A percentile compares a stretch with the other conserved stretches of the same genome.
Evolutionary conservation across 2,797 vertebrate species (phyloP).

Genomic region (Fratercula arctica): DNA sequence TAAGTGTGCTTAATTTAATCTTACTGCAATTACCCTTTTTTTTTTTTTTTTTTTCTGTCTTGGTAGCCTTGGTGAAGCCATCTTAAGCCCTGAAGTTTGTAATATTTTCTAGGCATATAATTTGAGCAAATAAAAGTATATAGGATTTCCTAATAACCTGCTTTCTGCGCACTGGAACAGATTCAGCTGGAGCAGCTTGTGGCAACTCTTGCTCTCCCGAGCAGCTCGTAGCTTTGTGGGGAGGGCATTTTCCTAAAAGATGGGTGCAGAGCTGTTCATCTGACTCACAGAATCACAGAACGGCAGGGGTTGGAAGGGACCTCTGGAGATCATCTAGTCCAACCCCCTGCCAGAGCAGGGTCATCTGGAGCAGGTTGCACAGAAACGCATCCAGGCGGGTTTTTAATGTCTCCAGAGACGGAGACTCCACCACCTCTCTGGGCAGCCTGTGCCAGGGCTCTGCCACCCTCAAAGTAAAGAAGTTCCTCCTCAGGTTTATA

Average conservation of each 20-base stretch:
- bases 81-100: neutral
- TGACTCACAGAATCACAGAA: neutral
- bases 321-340: neutral
- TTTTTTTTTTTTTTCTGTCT: neutral
- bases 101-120: neutral
- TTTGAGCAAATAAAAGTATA: neutral
- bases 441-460: too few relatives aligned
- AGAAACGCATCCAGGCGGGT: too few relatives aligned
- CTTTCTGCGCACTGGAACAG: neutral
- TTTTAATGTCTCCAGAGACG: too few relatives aligned
- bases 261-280: neutral
- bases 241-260: neutral
- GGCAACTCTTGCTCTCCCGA: neutral
- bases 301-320: too few relatives aligned
- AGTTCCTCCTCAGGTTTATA: too few relatives aligned
- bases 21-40: neutral
- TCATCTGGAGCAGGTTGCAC: too few relatives aligned
- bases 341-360: too few relatives aligned
- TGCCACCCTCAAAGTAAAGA: too few relatives aligned
- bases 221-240: neutral
- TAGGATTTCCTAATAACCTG: neutral
- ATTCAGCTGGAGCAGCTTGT: neutral
- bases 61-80: neutral
- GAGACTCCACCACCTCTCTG: too few relatives aligned
- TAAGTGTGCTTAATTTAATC: neutral